phyloP scores from a whole-genome alignment of 2,888 invertebrate species.

The Eristalinus sepulchralis region DNA sequence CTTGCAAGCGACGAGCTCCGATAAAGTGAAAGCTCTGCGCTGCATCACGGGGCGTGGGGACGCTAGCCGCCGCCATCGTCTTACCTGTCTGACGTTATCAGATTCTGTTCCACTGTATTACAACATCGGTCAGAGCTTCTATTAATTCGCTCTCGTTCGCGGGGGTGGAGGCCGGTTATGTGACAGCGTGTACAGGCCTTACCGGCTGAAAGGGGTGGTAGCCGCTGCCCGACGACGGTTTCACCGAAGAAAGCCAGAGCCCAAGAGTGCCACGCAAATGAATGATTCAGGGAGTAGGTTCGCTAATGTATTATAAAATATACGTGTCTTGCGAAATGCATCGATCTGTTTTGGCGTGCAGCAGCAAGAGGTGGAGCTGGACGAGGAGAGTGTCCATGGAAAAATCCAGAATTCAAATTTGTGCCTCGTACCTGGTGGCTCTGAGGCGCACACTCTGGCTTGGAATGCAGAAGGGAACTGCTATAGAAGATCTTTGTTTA shows the following conservation, averaged over 20 bases:
- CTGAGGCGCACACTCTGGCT: background rate
- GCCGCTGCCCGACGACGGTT: background rate
- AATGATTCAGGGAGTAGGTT: slow-evolving; percentile 46
- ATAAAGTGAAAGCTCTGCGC: slow-evolving; percentile 52
- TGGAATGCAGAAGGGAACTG: background rate
- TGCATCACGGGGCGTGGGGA: slow-evolving; percentile 11
- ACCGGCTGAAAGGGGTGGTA: slow-evolving; percentile 23
- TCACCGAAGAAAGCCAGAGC: slow-evolving; percentile 3
- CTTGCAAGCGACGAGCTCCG: background rate
- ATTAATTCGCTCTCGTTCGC: slow-evolving; percentile 22
- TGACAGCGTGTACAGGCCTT: background rate
- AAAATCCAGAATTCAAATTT: slow-evolving; percentile 1
- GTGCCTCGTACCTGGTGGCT: background rate
- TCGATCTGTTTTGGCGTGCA: slow-evolving; percentile 32
- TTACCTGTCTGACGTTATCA: slow-evolving; percentile 44
- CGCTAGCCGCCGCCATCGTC: background rate
- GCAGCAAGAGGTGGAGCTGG: background rate
- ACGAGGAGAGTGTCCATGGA: background rate
- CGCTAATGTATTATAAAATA: slow-evolving; percentile 63
- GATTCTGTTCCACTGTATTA: slow-evolving; percentile 32
- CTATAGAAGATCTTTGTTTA: background rate
- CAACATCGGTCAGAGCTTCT: slow-evolving; percentile 63
- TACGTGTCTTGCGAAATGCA: slow-evolving; percentile 57
- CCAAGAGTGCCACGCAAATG: slow-evolving; percentile 20
- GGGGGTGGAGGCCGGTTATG: slow-evolving; percentile 12